A percentile compares a stretch with the other conserved stretches of the same genome.
phyloP scores from a whole-genome alignment of 2,888 invertebrate species.

The Neoascia interrupta region DNA sequence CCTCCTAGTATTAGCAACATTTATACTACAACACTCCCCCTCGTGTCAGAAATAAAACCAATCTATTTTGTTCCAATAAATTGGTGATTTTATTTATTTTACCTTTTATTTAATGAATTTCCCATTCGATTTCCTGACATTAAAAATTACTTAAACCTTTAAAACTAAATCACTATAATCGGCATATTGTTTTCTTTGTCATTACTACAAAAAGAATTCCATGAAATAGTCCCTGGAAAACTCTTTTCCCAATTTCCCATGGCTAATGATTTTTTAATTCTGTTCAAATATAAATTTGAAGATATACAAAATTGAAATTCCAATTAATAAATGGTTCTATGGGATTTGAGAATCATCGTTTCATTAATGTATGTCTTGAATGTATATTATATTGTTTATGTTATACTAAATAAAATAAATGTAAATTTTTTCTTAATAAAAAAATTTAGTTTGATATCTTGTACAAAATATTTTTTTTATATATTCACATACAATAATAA shows the following conservation, averaged over 20 bases:
- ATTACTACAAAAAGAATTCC: constrained; percentile 25
- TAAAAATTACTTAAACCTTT: constrained; percentile 54
- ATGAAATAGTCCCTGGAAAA: constrained; percentile 21
- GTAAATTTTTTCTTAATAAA: constrained; percentile 45
- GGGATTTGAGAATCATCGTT: constrained; percentile 4
- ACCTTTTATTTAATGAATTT: constrained; percentile 65
- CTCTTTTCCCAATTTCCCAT: constrained; percentile 8
- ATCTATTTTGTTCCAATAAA: constrained; percentile 12
- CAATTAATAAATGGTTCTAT: background rate
- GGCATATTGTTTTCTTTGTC: constrained; percentile 52
- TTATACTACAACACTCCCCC: background rate
- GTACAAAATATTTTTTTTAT: constrained; percentile 59
- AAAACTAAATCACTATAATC: constrained; percentile 60
- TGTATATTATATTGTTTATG: too few relatives aligned
- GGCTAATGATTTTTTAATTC: constrained; percentile 17
- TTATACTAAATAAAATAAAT: too few relatives aligned
- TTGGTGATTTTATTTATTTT: constrained; percentile 50
- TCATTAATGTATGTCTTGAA: too few relatives aligned
- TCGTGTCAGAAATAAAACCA: background rate
- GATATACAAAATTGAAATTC: constrained; percentile 2
- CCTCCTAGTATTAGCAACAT: too few relatives aligned
- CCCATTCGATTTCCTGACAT: constrained; percentile 69
- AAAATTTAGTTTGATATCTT: constrained; percentile 60
- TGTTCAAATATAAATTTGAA: constrained; percentile 38
- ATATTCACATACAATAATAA: constrained; percentile 62